Base-by-base conservation (phyloP, 2,888 invertebrate genomes). In the Tetheella fluctuosa region DNA sequence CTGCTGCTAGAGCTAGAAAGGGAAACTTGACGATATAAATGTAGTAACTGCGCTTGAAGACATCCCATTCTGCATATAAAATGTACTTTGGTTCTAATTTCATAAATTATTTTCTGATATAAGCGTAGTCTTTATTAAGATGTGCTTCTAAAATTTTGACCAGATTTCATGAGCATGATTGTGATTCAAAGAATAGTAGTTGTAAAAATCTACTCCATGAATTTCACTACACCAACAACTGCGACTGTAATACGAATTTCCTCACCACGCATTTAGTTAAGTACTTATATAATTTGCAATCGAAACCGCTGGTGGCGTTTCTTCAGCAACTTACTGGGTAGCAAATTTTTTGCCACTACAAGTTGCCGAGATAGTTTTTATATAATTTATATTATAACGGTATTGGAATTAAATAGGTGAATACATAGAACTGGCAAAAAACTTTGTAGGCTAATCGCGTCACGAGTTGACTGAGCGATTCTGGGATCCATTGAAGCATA, bases 301-400 rank as follows among this genome's bases (percentile, higher is more conserved):
- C 17, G 15, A 42, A 42, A 42, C 7, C 17, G 20, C 48, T 20
- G 20, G 20, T 20, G 48, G 48, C n/a, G 39, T 48, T 48, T 48
- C 48, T 20, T 48, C 48, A 20, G 42, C 17, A 7, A 10, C 8
- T 10, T 20, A 48, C 20, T 20, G 20, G 48, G 20, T 48, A 10
- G 48, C 20, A 0, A 2, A 48, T 10, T 48, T 48, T 48, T 48
- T 48, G 20, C 15, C 17, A 17, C 12, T 13, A 34, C 39, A 39
- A 48, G 48, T 48, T 15, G 48, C 3, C 20, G 20, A 48, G 20
- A 48, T 48, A 56, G 58, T 48, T 48, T 48, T 48, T 48, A 48
- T 48, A 20, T 48, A 48, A 20, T 20, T 20, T 48, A 48, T 20
- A 48, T 8, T 48, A 48, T 48, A 48, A 48, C 48, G 48, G 48